Evolutionary conservation across 2,113 vertebrate species (phyloP), one percentile per base, ranked within the genome.

Genomic region (Salvelinus alpinus): DNA sequence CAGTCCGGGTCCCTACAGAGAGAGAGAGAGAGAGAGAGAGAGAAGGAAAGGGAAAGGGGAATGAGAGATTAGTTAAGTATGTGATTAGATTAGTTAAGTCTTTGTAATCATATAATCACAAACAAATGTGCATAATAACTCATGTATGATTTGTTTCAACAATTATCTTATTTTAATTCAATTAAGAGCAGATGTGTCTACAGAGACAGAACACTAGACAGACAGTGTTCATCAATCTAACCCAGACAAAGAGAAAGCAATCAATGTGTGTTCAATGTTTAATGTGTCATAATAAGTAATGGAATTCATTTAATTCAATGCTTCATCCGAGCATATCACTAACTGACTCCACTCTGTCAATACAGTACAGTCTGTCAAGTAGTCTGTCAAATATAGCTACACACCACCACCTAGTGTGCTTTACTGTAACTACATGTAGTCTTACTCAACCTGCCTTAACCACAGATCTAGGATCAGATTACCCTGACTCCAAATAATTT

Each of bases 1-100:
- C 64, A 98, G 92, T 0, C 96, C 95, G 20, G 92, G 81, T 20
- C 98, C 98, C 98, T 99, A 81, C 25, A 83, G 84, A 12, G 68
- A 83, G 86, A 84, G 27, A 27, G 27, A 5, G n/a, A 66, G 73
- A 48, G 64, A 18, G 38, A 8, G 38, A 44, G 38, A 44, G 6
- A 3, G 31, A 78, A 13, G 5, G 25, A 27, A 9, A n/a, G 9
- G 38, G 38, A 18, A 18, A 54, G 51, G 51, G 51, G 38, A 11
- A 54, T 54, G 16, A 54, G 51, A 18, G 51, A 54, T 54, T 54
- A 16, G 24, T 64, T 25, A 64, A 64, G 60, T 25, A 0, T 64
- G 38, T 44, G 38, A 34, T 34, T 34, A 34, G 31, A 34, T 34
- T 34, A 34, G 31, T 34, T 34, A 34, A 34, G 31, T 34, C 31